Evolutionary conservation across 2,797 vertebrate genomes (phyloP).

Genomic region (Lophotriccus pileatus): DNA sequence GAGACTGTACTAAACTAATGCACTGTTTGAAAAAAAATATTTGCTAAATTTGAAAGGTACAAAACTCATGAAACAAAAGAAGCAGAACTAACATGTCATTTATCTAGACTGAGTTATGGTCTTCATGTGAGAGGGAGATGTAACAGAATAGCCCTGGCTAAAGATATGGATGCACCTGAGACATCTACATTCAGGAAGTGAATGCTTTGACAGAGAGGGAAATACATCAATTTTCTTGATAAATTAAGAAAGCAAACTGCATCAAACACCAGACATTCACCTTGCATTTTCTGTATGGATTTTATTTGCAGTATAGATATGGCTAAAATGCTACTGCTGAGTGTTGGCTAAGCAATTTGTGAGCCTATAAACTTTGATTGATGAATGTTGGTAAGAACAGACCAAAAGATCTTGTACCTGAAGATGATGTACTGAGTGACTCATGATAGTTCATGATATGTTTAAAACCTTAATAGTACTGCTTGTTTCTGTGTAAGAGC

Average conservation of each 20-base stretch:
- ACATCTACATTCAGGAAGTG: background rate
- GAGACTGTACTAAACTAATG: background rate
- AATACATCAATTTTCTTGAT: background rate
- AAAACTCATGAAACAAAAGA: background rate
- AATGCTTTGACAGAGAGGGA: background rate
- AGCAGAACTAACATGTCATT: background rate
- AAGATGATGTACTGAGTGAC: slow-evolving; percentile 63
- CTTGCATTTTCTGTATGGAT: background rate
- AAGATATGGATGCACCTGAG: background rate
- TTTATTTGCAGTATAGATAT: slow-evolving; percentile 54
- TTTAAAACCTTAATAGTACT: slow-evolving; percentile 69
- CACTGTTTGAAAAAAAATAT: background rate
- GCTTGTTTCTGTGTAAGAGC: slow-evolving; percentile 63
- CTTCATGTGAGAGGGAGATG: background rate
- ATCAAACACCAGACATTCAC: background rate
- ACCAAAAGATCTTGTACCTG: slow-evolving; percentile 60
- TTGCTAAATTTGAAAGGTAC: background rate
- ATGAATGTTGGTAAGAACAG: slow-evolving; percentile 39
- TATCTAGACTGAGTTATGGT: background rate
- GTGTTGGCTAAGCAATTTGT: slow-evolving; percentile 60
- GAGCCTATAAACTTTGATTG: slow-evolving; percentile 68
- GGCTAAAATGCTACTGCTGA: slow-evolving; percentile 42
- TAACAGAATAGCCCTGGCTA: background rate
- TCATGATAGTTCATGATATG: slow-evolving; percentile 69
- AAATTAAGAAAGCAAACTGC: background rate